Evolutionary conservation across 2,113 vertebrate genomes (phyloP).

Genomic region (Neodontobutis hainanensis): DNA sequence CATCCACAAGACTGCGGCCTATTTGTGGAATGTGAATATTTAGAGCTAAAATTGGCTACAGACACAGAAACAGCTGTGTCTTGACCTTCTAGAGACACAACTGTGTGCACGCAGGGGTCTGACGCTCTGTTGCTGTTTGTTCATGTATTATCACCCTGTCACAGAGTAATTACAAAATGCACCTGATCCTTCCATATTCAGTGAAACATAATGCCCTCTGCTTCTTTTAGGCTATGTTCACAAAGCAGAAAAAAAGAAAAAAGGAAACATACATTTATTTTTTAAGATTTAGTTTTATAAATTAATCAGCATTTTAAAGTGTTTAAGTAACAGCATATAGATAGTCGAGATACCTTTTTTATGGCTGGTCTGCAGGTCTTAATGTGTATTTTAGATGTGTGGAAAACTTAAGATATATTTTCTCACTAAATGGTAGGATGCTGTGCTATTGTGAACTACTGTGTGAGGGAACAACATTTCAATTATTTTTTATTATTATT

Average conservation of each 20-base stretch:
- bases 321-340: too few relatives aligned
- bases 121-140: slow-evolving; percentile 13
- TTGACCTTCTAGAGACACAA: slow-evolving; percentile 47
- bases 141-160: slow-evolving; percentile 23
- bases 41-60: slow-evolving; percentile 33
- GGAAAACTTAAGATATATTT: too few relatives aligned
- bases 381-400: too few relatives aligned
- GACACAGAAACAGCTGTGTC: slow-evolving; percentile 56
- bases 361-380: too few relatives aligned
- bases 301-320: too few relatives aligned
- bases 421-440: too few relatives aligned
- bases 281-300: too few relatives aligned
- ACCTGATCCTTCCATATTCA: slow-evolving; percentile 53
- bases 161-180: slow-evolving; percentile 57
- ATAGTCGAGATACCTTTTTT: too few relatives aligned
- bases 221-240: slow-evolving; percentile 3
- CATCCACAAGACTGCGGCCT: slow-evolving; percentile 17
- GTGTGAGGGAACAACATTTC: too few relatives aligned
- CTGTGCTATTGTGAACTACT: too few relatives aligned
- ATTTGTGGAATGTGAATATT: slow-evolving; percentile 43
- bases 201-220: slow-evolving; percentile 5
- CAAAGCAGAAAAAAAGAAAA: background rate
- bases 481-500: too few relatives aligned
- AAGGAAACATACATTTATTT: slow-evolving; percentile 22
- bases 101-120: background rate